Evolutionary conservation across 92 coral and sea anemone species (phyloP), one percentile per base, ranked within the genome.

Genomic region (Palythoa grandiflora): DNA sequence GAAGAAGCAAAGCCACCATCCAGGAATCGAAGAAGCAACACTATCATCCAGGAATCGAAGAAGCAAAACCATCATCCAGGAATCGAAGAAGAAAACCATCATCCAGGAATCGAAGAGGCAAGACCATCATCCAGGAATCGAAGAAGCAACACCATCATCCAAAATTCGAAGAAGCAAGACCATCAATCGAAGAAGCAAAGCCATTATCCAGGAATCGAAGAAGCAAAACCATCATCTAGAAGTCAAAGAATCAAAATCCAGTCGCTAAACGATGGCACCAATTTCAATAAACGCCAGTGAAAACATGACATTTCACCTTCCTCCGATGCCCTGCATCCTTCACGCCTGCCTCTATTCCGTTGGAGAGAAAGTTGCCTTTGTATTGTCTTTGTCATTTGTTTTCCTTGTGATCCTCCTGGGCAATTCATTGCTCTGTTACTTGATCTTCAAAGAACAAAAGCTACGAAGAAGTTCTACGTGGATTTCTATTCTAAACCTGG

Each of bases 401-500:
- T 65, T 65, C 38, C 61, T 81, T 5, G 86, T 66, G 5, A 81
- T 81, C 73, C 12, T 81, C 19, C 71, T 71, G 11, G 86, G 86
- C 5, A 81, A 81, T 19, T 81, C 57, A 9, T 60, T 81, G 17
- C 86, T 81, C 39, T 81, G 86, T 20, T 81, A 81, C 66, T 63
- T 81, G 5, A 81, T 81, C 21, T 81, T 47, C 60, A 81, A 68
- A 47, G 86, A 81, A 37, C 38, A 74, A 65, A 81, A 81, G 61
- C 60, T 66, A 19, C 59, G 63, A 28, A 47, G 73, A 15, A 47
- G 86, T 16, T 65, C 86, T 47, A 81, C 86, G n/a, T 81, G 86
- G 86, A 44, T 81, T 44, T 81, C 86, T 53, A 81, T 81, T 66
- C 61, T 81, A 20, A 81, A 65, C 20, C 75, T 81, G 21, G 86